These are phyloP conservation scores for Diarsia mendica DNA, from an alignment of 2,888 invertebrate genomes.

Conservation along the genomic window DNA sequence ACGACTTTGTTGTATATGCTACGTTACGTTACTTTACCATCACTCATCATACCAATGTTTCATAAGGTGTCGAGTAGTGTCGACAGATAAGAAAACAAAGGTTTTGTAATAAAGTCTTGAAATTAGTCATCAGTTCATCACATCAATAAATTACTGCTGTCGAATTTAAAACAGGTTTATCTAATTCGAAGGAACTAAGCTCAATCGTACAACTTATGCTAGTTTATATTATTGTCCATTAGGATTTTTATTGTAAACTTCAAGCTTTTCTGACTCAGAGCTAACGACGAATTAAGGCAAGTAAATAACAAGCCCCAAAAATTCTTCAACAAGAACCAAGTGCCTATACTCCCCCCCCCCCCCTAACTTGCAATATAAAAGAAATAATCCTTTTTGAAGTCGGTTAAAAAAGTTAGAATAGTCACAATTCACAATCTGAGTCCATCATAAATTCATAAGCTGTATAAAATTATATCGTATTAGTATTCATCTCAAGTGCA, in stretches of 20 bases:
- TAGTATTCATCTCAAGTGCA: conserved; percentile 47
- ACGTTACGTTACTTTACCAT: conserved; percentile 17
- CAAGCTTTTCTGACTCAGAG: not conserved
- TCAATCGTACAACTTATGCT: not conserved
- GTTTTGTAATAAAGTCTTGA: conserved; percentile 4
- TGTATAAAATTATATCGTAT: conserved; percentile 24
- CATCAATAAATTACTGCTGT: not conserved
- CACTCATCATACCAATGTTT: conserved; percentile 17
- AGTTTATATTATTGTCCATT: not conserved
- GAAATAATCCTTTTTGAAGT: not conserved
- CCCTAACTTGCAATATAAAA: conserved; percentile 16
- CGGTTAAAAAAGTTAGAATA: too few relatives aligned
- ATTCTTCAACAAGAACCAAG: not conserved
- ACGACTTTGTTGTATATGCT: not conserved
- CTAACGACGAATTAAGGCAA: not conserved
- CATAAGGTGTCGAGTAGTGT: not conserved
- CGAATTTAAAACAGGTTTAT: conserved; percentile 14
- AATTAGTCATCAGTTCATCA: conserved; percentile 31
- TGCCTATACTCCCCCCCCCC: too few relatives aligned
- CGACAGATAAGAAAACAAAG: conserved; percentile 37
- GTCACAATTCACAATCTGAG: conserved; percentile 13
- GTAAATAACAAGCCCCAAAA: not conserved
- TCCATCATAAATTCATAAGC: conserved; percentile 5
- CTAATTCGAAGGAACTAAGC: not conserved
- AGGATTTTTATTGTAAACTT: not conserved